phyloP scores from a whole-genome alignment of 2,797 vertebrate genomes.

The Scarus forsteni region DNA sequence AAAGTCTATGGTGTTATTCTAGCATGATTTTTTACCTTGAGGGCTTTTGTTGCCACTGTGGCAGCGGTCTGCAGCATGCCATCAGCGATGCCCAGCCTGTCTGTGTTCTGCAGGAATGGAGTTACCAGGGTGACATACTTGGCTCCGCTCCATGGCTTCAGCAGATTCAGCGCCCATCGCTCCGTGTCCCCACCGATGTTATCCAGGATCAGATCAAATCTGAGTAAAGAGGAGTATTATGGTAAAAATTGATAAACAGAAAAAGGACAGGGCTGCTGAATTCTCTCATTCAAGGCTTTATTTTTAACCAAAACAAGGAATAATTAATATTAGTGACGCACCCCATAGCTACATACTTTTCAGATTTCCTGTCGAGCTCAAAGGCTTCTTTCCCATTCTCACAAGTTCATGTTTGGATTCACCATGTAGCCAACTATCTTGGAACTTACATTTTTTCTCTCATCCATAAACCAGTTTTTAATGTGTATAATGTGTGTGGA shows the following conservation, averaged over 20 bases:
- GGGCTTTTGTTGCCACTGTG: conserved; percentile 87
- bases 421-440: too few relatives aligned
- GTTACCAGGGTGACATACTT: conserved; percentile 95
- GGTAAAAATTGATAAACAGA: conserved; percentile 5
- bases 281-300: too few relatives aligned
- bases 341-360: too few relatives aligned
- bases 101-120: conserved; percentile 94
- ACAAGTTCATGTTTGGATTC: too few relatives aligned
- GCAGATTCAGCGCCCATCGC: conserved; percentile 87
- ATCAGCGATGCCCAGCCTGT: conserved; percentile 91
- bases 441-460: too few relatives aligned
- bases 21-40: conserved; percentile 86
- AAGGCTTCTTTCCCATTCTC: too few relatives aligned
- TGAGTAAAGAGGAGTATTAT: conserved; percentile 51
- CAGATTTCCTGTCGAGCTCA: too few relatives aligned
- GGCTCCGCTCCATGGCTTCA: conserved; percentile 95
- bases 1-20: neutral
- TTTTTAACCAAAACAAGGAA: too few relatives aligned
- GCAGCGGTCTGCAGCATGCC: conserved; percentile 92
- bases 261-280: too few relatives aligned
- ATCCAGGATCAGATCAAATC: conserved; percentile 96
- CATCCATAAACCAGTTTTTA: too few relatives aligned
- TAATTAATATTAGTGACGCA: too few relatives aligned
- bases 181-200: conserved; percentile 94
- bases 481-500: too few relatives aligned